These are phyloP conservation scores for Nothobranchius furzeri DNA, from an alignment of 2,113 vertebrate genomes.

Conservation along the genomic window DNA sequence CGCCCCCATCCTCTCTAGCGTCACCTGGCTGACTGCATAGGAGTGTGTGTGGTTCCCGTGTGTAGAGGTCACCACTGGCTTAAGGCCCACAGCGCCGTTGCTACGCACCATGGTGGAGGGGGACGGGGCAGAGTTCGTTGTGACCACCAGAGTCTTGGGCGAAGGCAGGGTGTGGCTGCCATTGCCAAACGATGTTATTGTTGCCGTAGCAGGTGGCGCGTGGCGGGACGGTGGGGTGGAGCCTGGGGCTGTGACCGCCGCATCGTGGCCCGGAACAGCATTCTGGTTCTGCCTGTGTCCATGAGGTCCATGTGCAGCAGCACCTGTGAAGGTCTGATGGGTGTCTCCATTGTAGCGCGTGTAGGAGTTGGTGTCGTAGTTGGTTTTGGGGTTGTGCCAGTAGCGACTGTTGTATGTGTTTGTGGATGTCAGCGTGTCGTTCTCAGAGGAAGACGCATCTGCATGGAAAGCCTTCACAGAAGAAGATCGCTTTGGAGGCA, in stretches of 20 bases:
- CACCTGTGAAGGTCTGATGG: conserved; percentile 84
- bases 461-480: conserved; percentile 91
- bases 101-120: conserved; percentile 85
- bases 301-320: conserved; percentile 37
- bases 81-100: conserved; percentile 87
- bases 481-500: conserved; percentile 92
- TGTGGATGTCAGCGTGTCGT: conserved; percentile 94
- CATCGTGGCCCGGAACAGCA: conserved; percentile 44
- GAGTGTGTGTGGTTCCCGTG: conserved; percentile 87
- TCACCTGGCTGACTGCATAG: conserved; percentile 91
- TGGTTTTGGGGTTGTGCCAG: conserved; percentile 92
- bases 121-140: conserved; percentile 88
- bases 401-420: conserved; percentile 97
- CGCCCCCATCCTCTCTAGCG: conserved; percentile 92
- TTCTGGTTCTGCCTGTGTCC: conserved; percentile 52
- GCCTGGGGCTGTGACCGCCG: conserved; percentile 51
- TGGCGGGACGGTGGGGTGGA: conserved; percentile 66
- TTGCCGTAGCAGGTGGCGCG: conserved; percentile 26
- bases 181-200: conserved; percentile 72
- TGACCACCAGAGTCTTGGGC: conserved; percentile 95
- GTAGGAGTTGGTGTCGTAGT: conserved; percentile 88
- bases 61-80: conserved; percentile 76
- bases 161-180: conserved; percentile 86
- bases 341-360: conserved; percentile 87
- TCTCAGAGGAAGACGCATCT: conserved; percentile 93